phyloP scores from a whole-genome alignment of 2,888 invertebrate genomes.

The Electrophaes corylata region DNA sequence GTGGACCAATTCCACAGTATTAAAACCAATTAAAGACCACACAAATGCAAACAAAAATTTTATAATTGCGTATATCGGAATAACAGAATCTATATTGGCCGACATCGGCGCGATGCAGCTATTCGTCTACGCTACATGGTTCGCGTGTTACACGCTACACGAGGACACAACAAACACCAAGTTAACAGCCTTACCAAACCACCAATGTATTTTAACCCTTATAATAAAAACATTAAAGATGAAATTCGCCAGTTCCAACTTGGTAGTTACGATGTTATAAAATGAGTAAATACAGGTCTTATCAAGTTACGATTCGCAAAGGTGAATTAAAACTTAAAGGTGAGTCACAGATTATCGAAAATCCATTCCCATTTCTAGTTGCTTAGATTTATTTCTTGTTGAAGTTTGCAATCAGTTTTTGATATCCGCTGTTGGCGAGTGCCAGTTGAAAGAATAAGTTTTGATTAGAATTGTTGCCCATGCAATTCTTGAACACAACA shows the following conservation, averaged over 20 bases:
- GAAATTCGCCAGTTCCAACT: conserved; percentile 17
- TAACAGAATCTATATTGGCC: conserved; percentile 66
- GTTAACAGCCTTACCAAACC: conserved; percentile 31
- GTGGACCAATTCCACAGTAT: conserved; percentile 27
- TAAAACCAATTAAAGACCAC: conserved; percentile 40
- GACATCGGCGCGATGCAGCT: conserved; percentile 67
- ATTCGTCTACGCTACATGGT: conserved; percentile 66
- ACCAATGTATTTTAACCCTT: conserved; percentile 28
- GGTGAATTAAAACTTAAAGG: conserved; percentile 60
- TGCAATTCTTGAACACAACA: conserved; percentile 20
- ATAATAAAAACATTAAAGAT: neutral
- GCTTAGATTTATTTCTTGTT: conserved; percentile 31
- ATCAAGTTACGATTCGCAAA: conserved; percentile 71
- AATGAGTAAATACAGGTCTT: conserved; percentile 46
- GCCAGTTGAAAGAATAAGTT: conserved; percentile 23
- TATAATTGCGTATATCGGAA: conserved; percentile 64
- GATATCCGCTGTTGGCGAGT: conserved; percentile 27
- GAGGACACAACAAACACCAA: conserved; percentile 34
- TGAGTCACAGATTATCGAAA: conserved; percentile 64
- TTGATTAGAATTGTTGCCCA: conserved; percentile 26
- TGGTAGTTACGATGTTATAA: conserved; percentile 27
- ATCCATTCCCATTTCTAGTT: conserved; percentile 52
- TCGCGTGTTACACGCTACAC: conserved; percentile 74
- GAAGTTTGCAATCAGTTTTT: conserved; percentile 30
- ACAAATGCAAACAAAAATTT: conserved; percentile 46